Evolutionary conservation across 37 sponge, comb jelly and placozoan species (phyloP).

Genomic region (Hormiphora californensis): DNA sequence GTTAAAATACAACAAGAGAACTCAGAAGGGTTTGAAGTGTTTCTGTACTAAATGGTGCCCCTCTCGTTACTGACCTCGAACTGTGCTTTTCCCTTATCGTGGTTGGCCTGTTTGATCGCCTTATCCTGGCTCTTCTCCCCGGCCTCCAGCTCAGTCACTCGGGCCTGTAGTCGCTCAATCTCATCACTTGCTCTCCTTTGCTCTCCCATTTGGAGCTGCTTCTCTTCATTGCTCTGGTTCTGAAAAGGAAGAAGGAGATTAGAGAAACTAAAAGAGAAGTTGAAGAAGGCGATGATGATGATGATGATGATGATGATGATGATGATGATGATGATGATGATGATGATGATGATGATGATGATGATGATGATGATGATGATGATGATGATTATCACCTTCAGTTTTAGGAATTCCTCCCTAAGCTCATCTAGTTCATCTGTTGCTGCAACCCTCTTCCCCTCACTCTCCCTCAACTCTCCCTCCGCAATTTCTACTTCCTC

Average conservation of each 20-base stretch:
- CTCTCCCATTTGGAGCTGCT: too few species aligned
- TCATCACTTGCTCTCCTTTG: background rate
- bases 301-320: too few species aligned
- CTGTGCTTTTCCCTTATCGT: background rate
- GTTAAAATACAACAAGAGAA: too few species aligned
- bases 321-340: too few species aligned
- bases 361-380: too few species aligned
- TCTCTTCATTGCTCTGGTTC: constrained; percentile 16
- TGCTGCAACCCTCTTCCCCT: background rate
- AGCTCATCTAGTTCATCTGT: constrained; percentile 42
- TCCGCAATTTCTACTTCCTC: constrained; percentile 38
- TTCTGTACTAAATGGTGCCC: too few species aligned
- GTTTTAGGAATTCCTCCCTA: constrained; percentile 7
- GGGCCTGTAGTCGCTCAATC: background rate
- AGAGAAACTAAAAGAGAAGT: background rate
- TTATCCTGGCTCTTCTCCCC: background rate
- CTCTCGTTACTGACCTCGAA: background rate
- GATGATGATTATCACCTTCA: constrained; percentile 17
- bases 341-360: too few species aligned
- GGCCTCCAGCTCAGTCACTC: background rate
- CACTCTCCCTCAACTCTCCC: background rate
- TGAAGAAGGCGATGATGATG: too few species aligned
- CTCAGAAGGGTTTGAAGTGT: too few species aligned
- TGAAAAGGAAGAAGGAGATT: background rate
- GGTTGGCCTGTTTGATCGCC: background rate